Evolutionary conservation across 2,888 invertebrate genomes (phyloP).

Genomic region (Alviniconcha strummeri): DNA sequence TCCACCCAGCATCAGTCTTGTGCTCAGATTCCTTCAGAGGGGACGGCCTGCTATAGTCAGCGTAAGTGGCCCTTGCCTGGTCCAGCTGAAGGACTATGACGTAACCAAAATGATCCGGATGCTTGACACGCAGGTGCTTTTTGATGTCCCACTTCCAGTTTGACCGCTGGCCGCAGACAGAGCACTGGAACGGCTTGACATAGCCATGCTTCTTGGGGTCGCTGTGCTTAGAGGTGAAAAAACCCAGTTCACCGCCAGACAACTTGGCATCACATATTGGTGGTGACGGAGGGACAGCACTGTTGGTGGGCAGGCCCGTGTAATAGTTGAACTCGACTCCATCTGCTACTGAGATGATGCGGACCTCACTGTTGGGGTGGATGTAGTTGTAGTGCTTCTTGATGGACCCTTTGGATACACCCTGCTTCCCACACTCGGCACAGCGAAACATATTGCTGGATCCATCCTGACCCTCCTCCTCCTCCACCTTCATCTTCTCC

Average conservation of each 20-base stretch:
- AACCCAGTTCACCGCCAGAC: not conserved
- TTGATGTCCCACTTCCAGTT: constrained; percentile 99
- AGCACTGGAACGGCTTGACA: constrained; percentile 89
- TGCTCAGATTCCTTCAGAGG: constrained; percentile 17
- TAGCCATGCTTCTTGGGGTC: constrained; percentile 63
- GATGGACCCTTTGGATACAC: constrained; percentile 59
- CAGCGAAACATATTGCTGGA: constrained; percentile 60
- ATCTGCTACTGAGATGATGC: constrained; percentile 58
- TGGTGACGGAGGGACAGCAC: not conserved
- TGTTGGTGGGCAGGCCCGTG: constrained; percentile 23
- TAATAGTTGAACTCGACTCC: constrained; percentile 50
- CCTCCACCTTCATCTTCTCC: constrained; percentile 24
- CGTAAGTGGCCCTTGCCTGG: constrained; percentile 67
- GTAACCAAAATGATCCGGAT: constrained; percentile 55
- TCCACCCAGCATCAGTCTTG: not conserved
- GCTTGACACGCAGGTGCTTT: constrained; percentile 84
- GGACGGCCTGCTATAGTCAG: constrained; percentile 20
- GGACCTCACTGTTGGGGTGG: constrained; percentile 61
- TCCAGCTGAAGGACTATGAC: constrained; percentile 65
- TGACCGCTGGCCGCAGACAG: constrained; percentile 92
- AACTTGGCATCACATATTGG: not conserved
- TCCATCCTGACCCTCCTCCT: not conserved
- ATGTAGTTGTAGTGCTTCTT: constrained; percentile 66
- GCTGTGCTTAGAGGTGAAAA: constrained; percentile 35
- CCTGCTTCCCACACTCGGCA: constrained; percentile 62